Evolutionary conservation across 2,113 vertebrate genomes (phyloP), one percentile per base, ranked within the genome.

Genomic region (Panurus biarmicus): DNA sequence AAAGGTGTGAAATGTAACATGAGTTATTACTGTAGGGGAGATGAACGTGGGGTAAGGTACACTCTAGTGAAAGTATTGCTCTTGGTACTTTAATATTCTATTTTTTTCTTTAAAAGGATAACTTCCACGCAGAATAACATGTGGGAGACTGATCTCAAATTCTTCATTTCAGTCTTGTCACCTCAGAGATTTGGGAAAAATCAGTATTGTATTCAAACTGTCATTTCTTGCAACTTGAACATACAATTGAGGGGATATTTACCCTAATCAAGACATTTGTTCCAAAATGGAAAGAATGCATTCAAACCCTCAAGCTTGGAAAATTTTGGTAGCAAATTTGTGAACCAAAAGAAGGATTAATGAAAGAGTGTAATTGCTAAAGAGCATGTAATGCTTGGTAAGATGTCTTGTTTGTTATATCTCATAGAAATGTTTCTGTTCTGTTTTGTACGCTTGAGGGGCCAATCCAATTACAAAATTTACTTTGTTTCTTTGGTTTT

Each of bases 391-490:
- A 14, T 33, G 4, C 56, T 56, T 77, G 38, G 2, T 9, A 33
- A 78, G 13, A 24, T 23, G 7, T 9, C 22, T 19, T 69, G 5
- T 66, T 10, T 44, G 36, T 26, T 4, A 9, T 8, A 7, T 45
- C 9, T 19, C 57, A 5, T 4, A 33, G 29, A n/a, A n/a, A n/a
- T n/a, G n/a, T n/a, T n/a, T n/a, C n/a, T 0, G 0, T 66, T 10
- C 2, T 50, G 4, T 40, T 81, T 62, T 10, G 5, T 71, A 24
- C 10, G 16, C 38, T 35, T 67, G 9, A 82, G 13, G 17, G 21
- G 44, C 14, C 4, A 40, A 53, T 44, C 3, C 44, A 40, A 71
- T 22, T 6, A n/a, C 1, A 61, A 56, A 69, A 45, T 7, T 22
- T 50, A 12, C 3, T 50, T 47, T 38, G 10, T 19, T 87, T 20